Base-by-base conservation (phyloP, 2,113 vertebrate species). In the Halichoeres trimaculatus region DNA sequence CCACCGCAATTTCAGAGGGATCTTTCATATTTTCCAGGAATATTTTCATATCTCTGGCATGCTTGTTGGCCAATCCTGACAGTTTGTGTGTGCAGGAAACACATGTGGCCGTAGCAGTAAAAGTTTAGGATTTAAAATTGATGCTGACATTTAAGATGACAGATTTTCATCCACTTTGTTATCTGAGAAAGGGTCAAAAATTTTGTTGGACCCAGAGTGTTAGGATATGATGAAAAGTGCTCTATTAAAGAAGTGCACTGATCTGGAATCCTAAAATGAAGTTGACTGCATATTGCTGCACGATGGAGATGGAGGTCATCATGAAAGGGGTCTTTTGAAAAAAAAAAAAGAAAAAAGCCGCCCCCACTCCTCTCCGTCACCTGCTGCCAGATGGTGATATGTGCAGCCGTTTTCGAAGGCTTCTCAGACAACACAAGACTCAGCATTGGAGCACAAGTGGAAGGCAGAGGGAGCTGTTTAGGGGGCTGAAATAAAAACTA, bases 401-500 rank as follows among this genome's bases (percentile, higher is more conserved):
- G 74, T 76, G 70, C 57, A 55, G 56, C 43, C 43, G 57, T 66
- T 58, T 83, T 76, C 65, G 14, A 54, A 82, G 70, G 67, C 70
- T 68, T 74, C 81, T 84, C 76, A 79, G 64, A 87, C 85, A 71
- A 81, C 82, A 75, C 69, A 81, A 75, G 68, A 83, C 75, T 83
- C 88, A 24, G 80, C 78, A 60, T 53, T 54, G 50, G 22, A 20
- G 73, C 73, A 60, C 19, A 60, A 87, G 85, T 88, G 81, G 92
- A 88, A 92, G 86, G 87, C 92, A 86, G 78, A 94, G 94, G 91
- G 87, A 89, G 93, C 93, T 91, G 91, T 93, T 95, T 94, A 93
- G 95, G 91, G 92, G 89, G 87, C 91, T 93, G 92, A 96, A 96
- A 96, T 95, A 97, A 96, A 96, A 95, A 95, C 94, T 94, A 90